Evolutionary conservation across 2,888 invertebrate species (phyloP), one percentile per base, ranked within the genome.

Genomic region (Bimastos eiseni): DNA sequence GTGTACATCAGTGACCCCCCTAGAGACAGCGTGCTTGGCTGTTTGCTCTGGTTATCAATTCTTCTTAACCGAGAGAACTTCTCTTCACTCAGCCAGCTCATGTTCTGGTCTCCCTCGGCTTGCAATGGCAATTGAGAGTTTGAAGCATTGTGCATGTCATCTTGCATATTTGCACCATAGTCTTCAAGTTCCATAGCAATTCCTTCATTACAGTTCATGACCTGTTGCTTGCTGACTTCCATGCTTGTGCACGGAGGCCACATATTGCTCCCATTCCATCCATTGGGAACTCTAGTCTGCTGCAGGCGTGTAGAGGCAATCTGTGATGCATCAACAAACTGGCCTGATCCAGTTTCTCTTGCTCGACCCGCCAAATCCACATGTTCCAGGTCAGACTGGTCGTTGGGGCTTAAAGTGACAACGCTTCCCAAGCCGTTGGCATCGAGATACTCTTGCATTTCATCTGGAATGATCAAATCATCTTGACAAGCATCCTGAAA

Each of bases 381-480:
- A 34, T 86, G 86, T 36, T 36, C 86, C 83, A 36, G 70, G n/a
- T 37, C 86, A 37, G 36, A 37, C 24, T 36, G 86, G 24, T 37
- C 36, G 36, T 34, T 24, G 5, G 37, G n/a, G 36, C 24, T 24
- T 5, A 86, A 86, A 17, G 86, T 8, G 36, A 24, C 34, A 6
- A 0, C 86, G n/a, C n/a, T 34, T 86, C 37, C 86, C 21, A 86
- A 37, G 19, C 86, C 86, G 17, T 33, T 37, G 86, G 91, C 91
- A 90, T 94, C 93, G 94, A 98, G 96, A 96, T 98, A 98, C 95
- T 97, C 97, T 95, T 98, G 96, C 98, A 98, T 98, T 95, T 99
- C 98, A 95, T 98, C 98, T 37, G 98, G 98, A 94, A 98, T 97
- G 90, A 98, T 97, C 94, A 98, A 96, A 91, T 95, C 95, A 89